Conservation (phyloP, 2,797 vertebrate genomes). For the Hybognathus amarus region DNA sequence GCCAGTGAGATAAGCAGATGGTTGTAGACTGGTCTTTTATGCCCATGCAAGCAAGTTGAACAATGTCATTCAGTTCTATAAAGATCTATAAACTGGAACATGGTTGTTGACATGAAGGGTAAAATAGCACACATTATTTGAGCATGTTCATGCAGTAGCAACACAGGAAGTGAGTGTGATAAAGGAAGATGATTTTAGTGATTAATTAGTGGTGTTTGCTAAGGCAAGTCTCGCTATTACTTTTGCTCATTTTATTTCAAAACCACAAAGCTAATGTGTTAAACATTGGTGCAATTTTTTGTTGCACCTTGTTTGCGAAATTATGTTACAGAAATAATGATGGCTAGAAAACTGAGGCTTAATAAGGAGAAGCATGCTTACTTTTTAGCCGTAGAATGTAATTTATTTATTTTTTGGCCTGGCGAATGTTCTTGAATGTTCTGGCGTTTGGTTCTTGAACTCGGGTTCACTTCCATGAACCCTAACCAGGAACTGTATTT, state of each 20-base stretch:
- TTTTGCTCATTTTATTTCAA: neutral
- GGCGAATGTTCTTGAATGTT: too few relatives aligned
- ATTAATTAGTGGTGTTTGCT: slow-evolving; percentile 33
- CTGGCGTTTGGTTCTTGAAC: slow-evolving; percentile 5
- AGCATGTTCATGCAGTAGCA: slow-evolving; percentile 15
- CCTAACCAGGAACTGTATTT: neutral
- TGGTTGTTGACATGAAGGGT: slow-evolving; percentile 19
- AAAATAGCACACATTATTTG: neutral
- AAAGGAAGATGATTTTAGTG: slow-evolving; percentile 33
- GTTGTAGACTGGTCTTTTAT: slow-evolving; percentile 35
- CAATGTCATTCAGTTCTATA: neutral
- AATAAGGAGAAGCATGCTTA: neutral
- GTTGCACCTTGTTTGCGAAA: neutral
- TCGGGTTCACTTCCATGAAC: too few relatives aligned
- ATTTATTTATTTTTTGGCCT: neutral
- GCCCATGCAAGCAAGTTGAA: slow-evolving; percentile 4
- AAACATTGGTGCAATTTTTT: neutral
- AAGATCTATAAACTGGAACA: slow-evolving; percentile 17
- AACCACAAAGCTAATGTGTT: neutral
- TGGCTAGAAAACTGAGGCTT: neutral
- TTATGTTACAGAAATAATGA: neutral
- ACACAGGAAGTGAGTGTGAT: slow-evolving; percentile 43
- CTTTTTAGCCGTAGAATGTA: neutral
- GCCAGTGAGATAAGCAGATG: slow-evolving; percentile 41
- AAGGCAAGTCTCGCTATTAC: neutral